phyloP scores from a whole-genome alignment of 2,888 invertebrate genomes.

The Alentia gelatinosa region DNA sequence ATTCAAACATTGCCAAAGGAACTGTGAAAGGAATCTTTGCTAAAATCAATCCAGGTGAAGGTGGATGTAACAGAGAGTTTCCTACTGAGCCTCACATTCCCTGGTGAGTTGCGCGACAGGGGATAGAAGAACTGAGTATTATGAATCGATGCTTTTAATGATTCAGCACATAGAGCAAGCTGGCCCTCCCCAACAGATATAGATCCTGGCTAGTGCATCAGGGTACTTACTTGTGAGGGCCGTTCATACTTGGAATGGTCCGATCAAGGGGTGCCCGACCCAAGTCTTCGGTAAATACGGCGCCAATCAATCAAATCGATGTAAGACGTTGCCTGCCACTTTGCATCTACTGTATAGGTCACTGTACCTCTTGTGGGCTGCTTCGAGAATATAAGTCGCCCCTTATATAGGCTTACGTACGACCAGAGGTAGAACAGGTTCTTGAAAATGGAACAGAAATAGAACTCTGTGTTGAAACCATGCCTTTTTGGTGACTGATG shows the following conservation, averaged over 20 bases:
- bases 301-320: neutral
- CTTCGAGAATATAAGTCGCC: too few species aligned
- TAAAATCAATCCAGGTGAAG: neutral
- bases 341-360: too few species aligned
- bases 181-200: neutral
- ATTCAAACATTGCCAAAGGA: constrained; percentile 1
- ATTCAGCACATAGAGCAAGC: neutral
- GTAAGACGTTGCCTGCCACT: neutral
- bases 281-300: neutral
- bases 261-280: neutral
- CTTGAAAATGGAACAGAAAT: too few species aligned
- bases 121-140: neutral
- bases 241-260: neutral
- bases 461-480: too few species aligned
- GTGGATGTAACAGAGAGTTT: neutral
- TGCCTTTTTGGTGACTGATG: too few species aligned
- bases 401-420: too few species aligned
- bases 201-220: neutral
- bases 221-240: neutral
- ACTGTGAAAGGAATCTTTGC: neutral
- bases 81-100: neutral
- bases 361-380: too few species aligned
- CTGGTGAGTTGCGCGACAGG: neutral
- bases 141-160: neutral
- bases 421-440: too few species aligned